phyloP scores from a whole-genome alignment of 1,140 invertebrate genomes.

The Sesamia nonagrioides region DNA sequence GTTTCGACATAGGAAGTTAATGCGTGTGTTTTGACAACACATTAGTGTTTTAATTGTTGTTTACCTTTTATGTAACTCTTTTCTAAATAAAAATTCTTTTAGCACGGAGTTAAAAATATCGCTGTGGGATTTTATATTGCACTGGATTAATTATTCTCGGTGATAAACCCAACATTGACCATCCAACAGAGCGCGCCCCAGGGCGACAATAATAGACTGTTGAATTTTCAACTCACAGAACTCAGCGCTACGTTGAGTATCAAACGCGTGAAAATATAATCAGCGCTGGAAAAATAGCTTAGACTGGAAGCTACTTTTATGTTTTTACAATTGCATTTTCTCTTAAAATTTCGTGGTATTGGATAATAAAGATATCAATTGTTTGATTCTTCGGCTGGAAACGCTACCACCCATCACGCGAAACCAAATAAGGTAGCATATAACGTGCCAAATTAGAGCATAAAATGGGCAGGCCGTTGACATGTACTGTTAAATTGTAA shows the following conservation, averaged over 20 bases:
- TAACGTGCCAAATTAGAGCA: background rate
- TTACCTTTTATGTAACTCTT: background rate
- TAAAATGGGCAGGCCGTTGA: constrained; percentile 21
- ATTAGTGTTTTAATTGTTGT: background rate
- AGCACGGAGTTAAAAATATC: too few species aligned
- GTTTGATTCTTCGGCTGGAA: background rate
- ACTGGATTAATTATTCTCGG: too few species aligned
- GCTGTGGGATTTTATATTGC: too few species aligned
- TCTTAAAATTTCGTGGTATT: background rate
- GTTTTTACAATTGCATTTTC: background rate
- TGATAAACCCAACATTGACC: too few species aligned
- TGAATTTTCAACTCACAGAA: too few species aligned
- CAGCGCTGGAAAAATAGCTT: background rate
- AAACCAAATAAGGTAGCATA: background rate
- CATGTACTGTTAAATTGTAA: background rate
- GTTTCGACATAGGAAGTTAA: constrained; percentile 21
- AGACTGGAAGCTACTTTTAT: background rate
- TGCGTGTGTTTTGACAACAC: background rate
- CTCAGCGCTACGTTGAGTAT: too few species aligned
- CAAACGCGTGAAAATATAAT: too few species aligned
- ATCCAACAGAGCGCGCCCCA: too few species aligned
- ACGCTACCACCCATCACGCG: background rate
- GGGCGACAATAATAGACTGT: too few species aligned
- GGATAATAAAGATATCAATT: background rate
- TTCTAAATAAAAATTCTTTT: too few species aligned